A percentile compares a stretch with the other conserved stretches of the same genome.
phyloP scores from a whole-genome alignment of 2,888 invertebrate genomes.

The Drosophila diplacantha region DNA sequence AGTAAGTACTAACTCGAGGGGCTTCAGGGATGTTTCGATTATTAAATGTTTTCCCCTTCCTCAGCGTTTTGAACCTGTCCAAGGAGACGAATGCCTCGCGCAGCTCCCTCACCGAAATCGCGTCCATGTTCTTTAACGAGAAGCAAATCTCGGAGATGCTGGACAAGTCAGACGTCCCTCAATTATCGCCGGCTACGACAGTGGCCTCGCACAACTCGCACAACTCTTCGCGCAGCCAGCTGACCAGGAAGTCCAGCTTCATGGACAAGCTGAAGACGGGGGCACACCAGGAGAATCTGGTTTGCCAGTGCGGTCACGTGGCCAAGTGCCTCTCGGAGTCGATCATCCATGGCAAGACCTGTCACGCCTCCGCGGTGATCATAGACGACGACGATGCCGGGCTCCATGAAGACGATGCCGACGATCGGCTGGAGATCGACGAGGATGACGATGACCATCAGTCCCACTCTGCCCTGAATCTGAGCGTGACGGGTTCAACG shows the following conservation, averaged over 20 bases:
- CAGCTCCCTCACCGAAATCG: constrained; percentile 80
- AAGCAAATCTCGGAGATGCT: constrained; percentile 70
- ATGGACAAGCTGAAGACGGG: constrained; percentile 89
- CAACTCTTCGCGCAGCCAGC: constrained; percentile 64
- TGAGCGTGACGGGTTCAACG: constrained; percentile 81
- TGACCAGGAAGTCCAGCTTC: constrained; percentile 80
- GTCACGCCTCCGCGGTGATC: constrained; percentile 77
- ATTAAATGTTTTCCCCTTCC: too few species aligned
- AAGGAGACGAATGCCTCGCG: constrained; percentile 74
- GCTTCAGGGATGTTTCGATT: not conserved
- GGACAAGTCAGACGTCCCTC: constrained; percentile 65
- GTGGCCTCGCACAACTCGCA: constrained; percentile 58
- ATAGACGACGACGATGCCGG: constrained; percentile 66
- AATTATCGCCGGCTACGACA: constrained; percentile 70
- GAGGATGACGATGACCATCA: constrained; percentile 75
- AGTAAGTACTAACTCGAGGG: constrained; percentile 50
- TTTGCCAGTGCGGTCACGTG: constrained; percentile 85
- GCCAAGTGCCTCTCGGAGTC: constrained; percentile 90
- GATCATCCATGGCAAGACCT: constrained; percentile 86
- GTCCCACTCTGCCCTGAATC: constrained; percentile 78
- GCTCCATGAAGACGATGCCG: constrained; percentile 69
- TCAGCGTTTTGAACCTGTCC: constrained; percentile 75
- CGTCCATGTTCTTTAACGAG: constrained; percentile 77
- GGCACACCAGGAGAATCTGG: constrained; percentile 82
- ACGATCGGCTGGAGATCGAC: constrained; percentile 73